phyloP scores from a whole-genome alignment of 2,113 vertebrate genomes.

The Brachypodius melanocephalos region DNA sequence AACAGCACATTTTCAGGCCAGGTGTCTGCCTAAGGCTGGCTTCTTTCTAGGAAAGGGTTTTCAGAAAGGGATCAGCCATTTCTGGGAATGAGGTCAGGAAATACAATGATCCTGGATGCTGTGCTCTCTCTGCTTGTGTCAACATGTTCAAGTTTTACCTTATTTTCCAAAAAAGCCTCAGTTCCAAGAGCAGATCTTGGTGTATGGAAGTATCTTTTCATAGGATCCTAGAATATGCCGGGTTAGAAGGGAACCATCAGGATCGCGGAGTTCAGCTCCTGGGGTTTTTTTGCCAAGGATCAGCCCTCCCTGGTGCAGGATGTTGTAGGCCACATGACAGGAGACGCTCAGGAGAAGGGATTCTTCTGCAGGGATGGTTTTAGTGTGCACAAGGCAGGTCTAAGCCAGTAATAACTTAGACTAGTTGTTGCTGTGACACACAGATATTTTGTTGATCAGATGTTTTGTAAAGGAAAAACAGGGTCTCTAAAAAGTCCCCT shows the following conservation, averaged over 20 bases:
- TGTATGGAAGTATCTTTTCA: neutral
- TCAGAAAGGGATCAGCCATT: neutral
- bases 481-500: neutral
- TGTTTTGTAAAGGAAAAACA: neutral
- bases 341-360: neutral
- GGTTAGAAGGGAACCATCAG: neutral
- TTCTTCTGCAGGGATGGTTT: neutral
- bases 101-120: rapidly evolving
- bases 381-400: neutral
- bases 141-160: neutral
- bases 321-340: rapidly evolving
- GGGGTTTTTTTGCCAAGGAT: neutral
- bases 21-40: neutral
- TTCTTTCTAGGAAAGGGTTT: neutral
- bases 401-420: neutral
- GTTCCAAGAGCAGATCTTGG: neutral
- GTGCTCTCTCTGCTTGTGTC: neutral
- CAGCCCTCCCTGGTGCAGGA: neutral
- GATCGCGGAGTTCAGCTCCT: neutral
- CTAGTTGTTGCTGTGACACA: neutral
- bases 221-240: neutral
- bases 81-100: neutral
- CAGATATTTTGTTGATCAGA: neutral
- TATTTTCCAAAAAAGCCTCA: neutral
- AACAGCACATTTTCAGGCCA: neutral